Evolutionary conservation across 1,140 invertebrate genomes (phyloP), one percentile per base, ranked within the genome.

Genomic region (Camponotus floridanus): DNA sequence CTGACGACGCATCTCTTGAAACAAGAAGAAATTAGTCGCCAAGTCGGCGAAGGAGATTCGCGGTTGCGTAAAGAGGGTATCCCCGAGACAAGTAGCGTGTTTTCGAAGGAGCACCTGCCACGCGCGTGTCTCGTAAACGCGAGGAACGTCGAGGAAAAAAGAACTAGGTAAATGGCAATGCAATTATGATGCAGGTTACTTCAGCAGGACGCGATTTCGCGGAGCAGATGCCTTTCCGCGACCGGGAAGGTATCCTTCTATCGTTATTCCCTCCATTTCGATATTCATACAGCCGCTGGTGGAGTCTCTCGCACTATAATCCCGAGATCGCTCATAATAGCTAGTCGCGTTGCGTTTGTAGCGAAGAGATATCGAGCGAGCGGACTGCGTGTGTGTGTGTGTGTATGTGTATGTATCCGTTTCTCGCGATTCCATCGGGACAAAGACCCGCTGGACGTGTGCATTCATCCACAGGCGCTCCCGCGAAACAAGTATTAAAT

Each of bases 91-190:
- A 45, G 31, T 73, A 45, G n/a, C 73, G 48, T 64, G 83, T 8
- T 59, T 33, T 7, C 45, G 67, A 48, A 55, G 39, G 55, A 68
- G 74, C 89, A 90, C 88, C 88, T 90, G 88, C 86, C 80, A 62
- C 61, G 33, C 31, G 57, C 62, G 3, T 42, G 31, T 61, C 57
- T 85, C 68, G 18, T 18, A 78, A 85, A 76, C 64, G 65, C 26
- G 26, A 26, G 26, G 57, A 78, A 68, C 76, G 68, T 8, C 33
- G 57, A 5, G 26, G 51, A 91, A 90, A 90, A 89, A 91, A 88
- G n/a, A 88, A 86, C 87, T 90, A 87, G 88, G 88, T 86, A 89
- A 90, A 91, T 78, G 90, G 87, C 88, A 91, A 87, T 71, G 87
- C 85, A 88, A 91, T 91, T 85, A 88, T 80, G 79, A 85, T 73